Evolutionary conservation across 2,797 vertebrate species (phyloP), one percentile per base, ranked within the genome.

Genomic region (Acanthopagrus latus): DNA sequence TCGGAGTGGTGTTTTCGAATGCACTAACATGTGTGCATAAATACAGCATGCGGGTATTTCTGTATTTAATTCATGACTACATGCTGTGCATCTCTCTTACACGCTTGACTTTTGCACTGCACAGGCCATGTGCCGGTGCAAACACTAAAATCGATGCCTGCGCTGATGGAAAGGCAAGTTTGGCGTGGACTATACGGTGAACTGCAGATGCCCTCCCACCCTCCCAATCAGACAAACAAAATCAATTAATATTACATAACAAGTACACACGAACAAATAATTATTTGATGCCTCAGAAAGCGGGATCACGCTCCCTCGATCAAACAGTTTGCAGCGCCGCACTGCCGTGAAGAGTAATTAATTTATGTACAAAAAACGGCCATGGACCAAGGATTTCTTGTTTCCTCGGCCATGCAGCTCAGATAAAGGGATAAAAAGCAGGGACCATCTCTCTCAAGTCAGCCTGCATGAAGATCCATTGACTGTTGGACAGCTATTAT

Each of bases 211-310:
- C 50, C 33, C 62, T 58, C 48, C 29, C 41, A 33, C 17, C 54
- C 48, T 47, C 54, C 43, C 64, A 55, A n/a, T 48, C 54, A 25
- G 9, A 65, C 38, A 43, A 66, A 73, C 25, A 23, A 64, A 87
- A 90, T 85, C 85, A 75, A 87, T 90, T 86, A 85, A 64, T 55
- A 82, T 38, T 38, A 55, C 52, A 56, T 60, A 77, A 78, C 76
- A 74, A 33, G 47, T 17, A 47, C 62, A 74, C 18, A 0, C 70
- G 71, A 81, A 83, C 21, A 88, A 76, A 74, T 47, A 85, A 69
- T 7, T 1, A 63, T 71, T 73, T 66, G 55, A 81, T 72, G 86
- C 75, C 70, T 76, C 73, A 0, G 60, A 68, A 68, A 63, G 47
- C 0, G 13, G 64, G 56, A 81, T 78, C 62, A 13, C 0, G 3